These are phyloP conservation scores for Chaitophorus viminalis DNA, from an alignment of 2,888 invertebrate species.

Conservation along the genomic window DNA sequence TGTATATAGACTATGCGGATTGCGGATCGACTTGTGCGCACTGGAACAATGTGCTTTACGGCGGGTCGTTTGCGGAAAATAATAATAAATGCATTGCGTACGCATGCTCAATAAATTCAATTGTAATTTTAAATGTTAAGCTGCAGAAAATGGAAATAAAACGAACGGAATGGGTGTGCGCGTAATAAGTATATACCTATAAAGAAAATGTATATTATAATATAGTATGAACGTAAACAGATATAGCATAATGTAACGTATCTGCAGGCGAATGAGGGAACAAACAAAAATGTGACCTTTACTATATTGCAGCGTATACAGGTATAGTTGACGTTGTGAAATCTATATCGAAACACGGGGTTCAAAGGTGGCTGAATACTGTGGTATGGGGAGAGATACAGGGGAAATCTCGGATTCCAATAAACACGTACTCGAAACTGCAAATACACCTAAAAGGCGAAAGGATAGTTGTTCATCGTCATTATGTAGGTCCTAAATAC, in stretches of 20 bases:
- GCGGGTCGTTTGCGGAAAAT: too few species aligned
- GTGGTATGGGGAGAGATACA: neutral
- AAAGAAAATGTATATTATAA: neutral
- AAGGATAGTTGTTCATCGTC: neutral
- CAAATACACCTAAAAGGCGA: conserved; percentile 23
- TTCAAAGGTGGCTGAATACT: neutral
- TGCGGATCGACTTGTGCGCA: too few species aligned
- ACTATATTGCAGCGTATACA: neutral
- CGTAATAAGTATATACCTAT: neutral
- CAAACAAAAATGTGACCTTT: conserved; percentile 21
- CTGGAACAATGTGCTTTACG: too few species aligned
- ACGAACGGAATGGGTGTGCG: neutral
- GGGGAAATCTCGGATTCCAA: conserved; percentile 6
- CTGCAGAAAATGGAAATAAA: too few species aligned
- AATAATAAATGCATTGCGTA: too few species aligned
- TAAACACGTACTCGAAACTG: conserved; percentile 35
- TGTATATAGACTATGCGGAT: too few species aligned
- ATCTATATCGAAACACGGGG: conserved; percentile 18
- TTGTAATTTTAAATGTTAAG: too few species aligned
- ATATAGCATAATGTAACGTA: neutral
- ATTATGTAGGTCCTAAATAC: neutral
- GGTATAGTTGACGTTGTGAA: neutral
- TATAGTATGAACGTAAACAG: neutral
- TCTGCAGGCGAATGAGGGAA: neutral
- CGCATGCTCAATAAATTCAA: too few species aligned